Conservation (phyloP, 2,888 invertebrate species). For the Blomia tropicalis region DNA sequence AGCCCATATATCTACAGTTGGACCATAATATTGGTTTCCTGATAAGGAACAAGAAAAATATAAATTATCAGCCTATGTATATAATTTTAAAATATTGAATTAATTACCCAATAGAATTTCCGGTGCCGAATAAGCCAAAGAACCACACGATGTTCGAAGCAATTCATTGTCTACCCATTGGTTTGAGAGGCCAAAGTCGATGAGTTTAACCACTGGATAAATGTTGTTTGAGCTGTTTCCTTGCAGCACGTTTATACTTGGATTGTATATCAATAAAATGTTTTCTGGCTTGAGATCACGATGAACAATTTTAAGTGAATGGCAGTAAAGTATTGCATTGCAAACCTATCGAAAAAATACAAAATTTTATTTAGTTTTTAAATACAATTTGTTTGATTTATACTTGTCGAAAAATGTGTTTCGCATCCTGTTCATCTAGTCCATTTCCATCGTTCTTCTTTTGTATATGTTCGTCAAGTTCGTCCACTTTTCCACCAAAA, state of each 20-base stretch:
- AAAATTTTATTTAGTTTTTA: neutral
- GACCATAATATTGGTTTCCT: slow-evolving; percentile 86
- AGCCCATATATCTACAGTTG: slow-evolving; percentile 97
- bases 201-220: slow-evolving; percentile 67
- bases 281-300: slow-evolving; percentile 98
- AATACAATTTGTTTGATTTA: neutral
- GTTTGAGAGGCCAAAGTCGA: slow-evolving; percentile 96
- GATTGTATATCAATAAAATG: slow-evolving; percentile 94
- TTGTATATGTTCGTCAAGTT: slow-evolving; percentile 96
- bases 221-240: slow-evolving; percentile 2
- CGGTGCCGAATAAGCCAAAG: slow-evolving; percentile 94
- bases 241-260: slow-evolving; percentile 43
- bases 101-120: slow-evolving; percentile 77
- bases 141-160: slow-evolving; percentile 92
- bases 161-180: slow-evolving; percentile 63
- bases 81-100: neutral
- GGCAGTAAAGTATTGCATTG: slow-evolving; percentile 90
- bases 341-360: slow-evolving; percentile 75
- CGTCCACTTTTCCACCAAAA: slow-evolving; percentile 67
- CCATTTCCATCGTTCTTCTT: slow-evolving; percentile 41
- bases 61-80: slow-evolving; percentile 15
- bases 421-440: slow-evolving; percentile 23
- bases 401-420: slow-evolving; percentile 26
- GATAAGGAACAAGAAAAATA: neutral
- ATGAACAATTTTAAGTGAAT: slow-evolving; percentile 69